These are phyloP conservation scores for Lysandra bellargus DNA, from an alignment of 2,888 invertebrate species.

Conservation along the genomic window DNA sequence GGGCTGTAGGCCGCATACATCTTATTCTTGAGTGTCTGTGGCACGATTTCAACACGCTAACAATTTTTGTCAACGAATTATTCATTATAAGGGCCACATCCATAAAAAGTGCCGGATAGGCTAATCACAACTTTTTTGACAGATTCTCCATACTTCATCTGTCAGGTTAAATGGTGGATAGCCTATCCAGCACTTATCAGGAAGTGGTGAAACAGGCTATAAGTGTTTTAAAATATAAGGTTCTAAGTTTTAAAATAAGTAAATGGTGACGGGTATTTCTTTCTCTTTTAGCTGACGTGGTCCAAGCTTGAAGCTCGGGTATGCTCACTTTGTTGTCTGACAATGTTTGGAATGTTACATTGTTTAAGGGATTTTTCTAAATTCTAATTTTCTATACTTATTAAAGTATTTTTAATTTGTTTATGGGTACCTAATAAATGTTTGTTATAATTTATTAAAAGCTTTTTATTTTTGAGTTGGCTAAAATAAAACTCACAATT, in stretches of 20 bases:
- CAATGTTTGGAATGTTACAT: not conserved
- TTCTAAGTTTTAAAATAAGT: not conserved
- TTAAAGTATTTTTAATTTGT: not conserved
- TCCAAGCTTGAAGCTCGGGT: constrained; percentile 2
- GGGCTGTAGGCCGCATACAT: no score
- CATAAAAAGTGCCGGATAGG: no score
- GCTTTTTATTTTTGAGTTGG: constrained; percentile 1
- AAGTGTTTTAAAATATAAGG: not conserved
- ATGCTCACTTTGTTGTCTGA: not conserved
- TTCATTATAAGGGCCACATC: no score
- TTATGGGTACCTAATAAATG: not conserved
- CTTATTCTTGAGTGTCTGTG: no score
- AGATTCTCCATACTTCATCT: no score
- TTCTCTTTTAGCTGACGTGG: constrained; percentile 10
- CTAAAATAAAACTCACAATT: not conserved
- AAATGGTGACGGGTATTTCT: constrained; percentile 10
- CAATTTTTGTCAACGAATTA: no score
- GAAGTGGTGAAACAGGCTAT: no score
- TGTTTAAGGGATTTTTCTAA: not conserved
- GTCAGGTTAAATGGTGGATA: no score
- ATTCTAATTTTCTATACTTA: not conserved
- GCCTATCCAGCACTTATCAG: no score
- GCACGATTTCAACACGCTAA: no score
- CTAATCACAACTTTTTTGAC: no score
- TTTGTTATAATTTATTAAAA: not conserved